Base-by-base conservation (phyloP, 1,140 invertebrate species). In the Drosophila virilis region DNA sequence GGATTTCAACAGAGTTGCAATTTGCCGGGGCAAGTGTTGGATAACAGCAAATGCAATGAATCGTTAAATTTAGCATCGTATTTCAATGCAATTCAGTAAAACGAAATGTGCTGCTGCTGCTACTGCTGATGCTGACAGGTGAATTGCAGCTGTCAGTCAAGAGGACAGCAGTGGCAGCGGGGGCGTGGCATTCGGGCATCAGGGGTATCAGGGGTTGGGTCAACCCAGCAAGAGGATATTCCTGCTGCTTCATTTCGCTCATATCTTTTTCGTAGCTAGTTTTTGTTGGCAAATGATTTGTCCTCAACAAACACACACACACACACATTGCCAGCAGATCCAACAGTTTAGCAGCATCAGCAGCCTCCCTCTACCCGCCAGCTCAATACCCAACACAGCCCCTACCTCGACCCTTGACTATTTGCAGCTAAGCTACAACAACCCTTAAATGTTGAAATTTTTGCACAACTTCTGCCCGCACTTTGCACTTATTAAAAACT, bases 11-110 rank as follows among this genome's bases (percentile, higher is more conserved):
- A 79, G 73, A 83, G 83, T 89, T 88, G 83, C 83, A 89, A 89
- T 83, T 89, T 88, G 62, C 54, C 46, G 52, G 28, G n/a, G 57
- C 60, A 55, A 60, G 78, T 75, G 51, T 83, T 60, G 72, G 83
- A 46, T 76, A 65, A 48, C 58, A 54, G 42, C 42, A 80, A 88
- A 89, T 88, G 84, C 84, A 88, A 89, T 88, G 84, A 88, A 88
- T 88, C 84, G 84, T 89, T 88, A 88, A 88, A 89, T 89, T 88
- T 88, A 88, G 84, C 84, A 89, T 88, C 84, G 80, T 78, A 88
- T 88, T 88, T 88, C 84, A 88, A 88, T 88, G 84, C 84, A 80
- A 89, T 88, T 84, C 84, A 83, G 80, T 78, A 62, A 74, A 84
- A 83, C 80, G 80, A 76, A 83, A 82, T 66, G 65, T 54, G 59